These are phyloP conservation scores for Labeo rohita DNA, from an alignment of 2,113 vertebrate species.

Conservation along the genomic window DNA sequence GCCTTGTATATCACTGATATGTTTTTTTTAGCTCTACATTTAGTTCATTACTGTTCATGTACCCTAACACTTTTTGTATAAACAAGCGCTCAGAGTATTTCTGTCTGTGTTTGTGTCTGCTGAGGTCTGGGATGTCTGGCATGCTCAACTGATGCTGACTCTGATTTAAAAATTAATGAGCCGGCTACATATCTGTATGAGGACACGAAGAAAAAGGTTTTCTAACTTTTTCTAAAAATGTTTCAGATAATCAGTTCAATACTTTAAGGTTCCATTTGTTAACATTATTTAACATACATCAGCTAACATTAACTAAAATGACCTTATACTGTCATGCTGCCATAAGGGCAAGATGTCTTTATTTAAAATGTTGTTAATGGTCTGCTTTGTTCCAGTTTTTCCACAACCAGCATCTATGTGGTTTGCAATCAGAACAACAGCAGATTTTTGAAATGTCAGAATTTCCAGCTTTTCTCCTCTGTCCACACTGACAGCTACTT, in stretches of 20 bases:
- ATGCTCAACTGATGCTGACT: slow-evolving; percentile 1
- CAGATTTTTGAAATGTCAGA: neutral
- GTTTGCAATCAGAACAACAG: neutral
- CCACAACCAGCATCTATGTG: neutral
- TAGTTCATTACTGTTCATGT: neutral
- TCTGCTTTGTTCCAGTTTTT: neutral
- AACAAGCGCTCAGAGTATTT: neutral
- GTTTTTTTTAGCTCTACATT: neutral
- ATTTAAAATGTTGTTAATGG: neutral
- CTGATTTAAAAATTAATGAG: slow-evolving; percentile 44
- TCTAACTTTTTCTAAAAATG: neutral
- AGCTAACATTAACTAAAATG: neutral
- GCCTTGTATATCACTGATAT: neutral
- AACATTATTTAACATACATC: neutral
- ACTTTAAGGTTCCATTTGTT: neutral
- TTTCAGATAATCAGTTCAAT: neutral
- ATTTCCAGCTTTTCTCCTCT: neutral
- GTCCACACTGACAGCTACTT: neutral
- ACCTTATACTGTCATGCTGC: neutral
- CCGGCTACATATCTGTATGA: neutral
- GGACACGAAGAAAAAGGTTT: neutral
- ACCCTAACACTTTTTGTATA: neutral
- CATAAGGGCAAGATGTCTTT: neutral
- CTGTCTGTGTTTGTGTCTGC: neutral
- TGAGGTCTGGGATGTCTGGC: neutral